Base-by-base conservation (phyloP, 2,888 invertebrate species). In the Epinotia ramella region DNA sequence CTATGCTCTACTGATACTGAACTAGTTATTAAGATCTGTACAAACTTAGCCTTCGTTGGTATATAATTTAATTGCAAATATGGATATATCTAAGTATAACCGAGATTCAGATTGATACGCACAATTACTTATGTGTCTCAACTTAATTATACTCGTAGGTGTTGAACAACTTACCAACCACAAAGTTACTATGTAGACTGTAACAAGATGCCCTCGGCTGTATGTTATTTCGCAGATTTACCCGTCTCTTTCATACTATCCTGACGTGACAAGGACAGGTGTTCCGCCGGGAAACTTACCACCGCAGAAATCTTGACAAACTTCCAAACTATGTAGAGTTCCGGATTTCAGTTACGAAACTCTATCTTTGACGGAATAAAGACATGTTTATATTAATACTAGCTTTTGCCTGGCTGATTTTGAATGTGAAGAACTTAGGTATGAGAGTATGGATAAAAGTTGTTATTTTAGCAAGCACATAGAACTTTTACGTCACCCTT, bases 341-440 rank as follows among this genome's bases (percentile, higher is more conserved):
- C n/a, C 44, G 57, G 68, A 44, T 57, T 68, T 44, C 18, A 59
- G 44, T 68, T 68, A 24, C 24, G 44, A 16, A 68, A 59, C 59
- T 59, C 33, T 24, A 16, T 57, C 28, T 33, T 7, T 40, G 5
- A 20, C 18, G 12, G 57, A 11, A 63, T n/a, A 12, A 63, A 40
- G 18, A 18, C 9, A 60, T 60, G 44, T 12, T 63, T 33, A n/a
- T 18, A 40, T 4, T 40, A 40, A 13, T 28, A 40, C 40, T 4
- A 18, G 9, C n/a, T 18, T 63, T n/a, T 63, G 40, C 57, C n/a
- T 3, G 57, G 7, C n/a, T 20, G 7, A 9, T 57, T n/a, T 57
- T 56, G 3, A 33, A 33, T 33, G 33, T 7, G 33, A 33, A 33
- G 33, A 7, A 7, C 33, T 6, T 33, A 33, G 33, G 7, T 33